Evolutionary conservation across 2,888 invertebrate genomes (phyloP), one percentile per base, ranked within the genome.

Genomic region (Pteria penguin): DNA sequence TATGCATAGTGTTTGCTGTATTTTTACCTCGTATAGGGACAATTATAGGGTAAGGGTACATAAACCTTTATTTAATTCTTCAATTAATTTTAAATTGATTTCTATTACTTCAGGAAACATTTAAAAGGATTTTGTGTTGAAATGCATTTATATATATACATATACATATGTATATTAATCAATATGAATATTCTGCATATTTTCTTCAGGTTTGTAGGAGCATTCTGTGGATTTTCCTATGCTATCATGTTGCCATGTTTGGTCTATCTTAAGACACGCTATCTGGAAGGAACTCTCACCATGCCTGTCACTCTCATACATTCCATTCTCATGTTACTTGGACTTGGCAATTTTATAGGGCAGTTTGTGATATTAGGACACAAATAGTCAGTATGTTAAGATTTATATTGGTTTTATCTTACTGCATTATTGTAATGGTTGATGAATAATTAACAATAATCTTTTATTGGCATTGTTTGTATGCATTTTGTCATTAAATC

Each of bases 21-120:
- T 95, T 96, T 90, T 94, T 96, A 80, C 97, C 98, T 0, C 94
- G 94, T 84, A 96, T 98, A 75, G 97, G 97, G 54, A 96, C 95
- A 29, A 95, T 98, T 80, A 96, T 97, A 80, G 94, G 97, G 96
- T 96, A 92, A 92, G 88, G 76, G 5, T 5, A 32, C 29, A 33
- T n/a, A 69, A 33, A 58, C 22, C 24, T 65, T n/a, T n/a, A n/a
- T n/a, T n/a, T n/a, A n/a, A n/a, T n/a, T n/a, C n/a, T n/a, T n/a
- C n/a, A n/a, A n/a, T n/a, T n/a, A n/a, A n/a, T n/a, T n/a, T n/a
- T n/a, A n/a, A n/a, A n/a, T n/a, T n/a, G n/a, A n/a, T n/a, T n/a
- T n/a, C n/a, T n/a, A n/a, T n/a, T n/a, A n/a, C n/a, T n/a, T n/a
- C n/a, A n/a, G n/a, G n/a, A n/a, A n/a, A n/a, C n/a, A n/a, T n/a